phyloP scores from a whole-genome alignment of 2,888 invertebrate genomes.

The Willowsia nigromaculata region DNA sequence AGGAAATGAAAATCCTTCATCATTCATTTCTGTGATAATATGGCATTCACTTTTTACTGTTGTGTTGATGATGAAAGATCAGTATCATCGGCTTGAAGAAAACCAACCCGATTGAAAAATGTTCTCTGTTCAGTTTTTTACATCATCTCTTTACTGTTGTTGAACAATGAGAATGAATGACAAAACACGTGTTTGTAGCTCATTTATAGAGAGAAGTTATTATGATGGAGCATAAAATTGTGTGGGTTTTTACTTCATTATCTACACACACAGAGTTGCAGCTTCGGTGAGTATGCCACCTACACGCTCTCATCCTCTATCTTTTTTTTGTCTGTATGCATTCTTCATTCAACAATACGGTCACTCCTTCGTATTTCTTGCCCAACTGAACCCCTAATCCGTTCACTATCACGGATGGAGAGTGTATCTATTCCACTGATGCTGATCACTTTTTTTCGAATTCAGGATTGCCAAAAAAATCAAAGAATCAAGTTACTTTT shows the following conservation, averaged over 20 bases:
- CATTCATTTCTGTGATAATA: background rate
- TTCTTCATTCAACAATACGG: too few relatives aligned
- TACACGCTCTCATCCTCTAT: background rate
- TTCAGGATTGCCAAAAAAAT: background rate
- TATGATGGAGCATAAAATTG: background rate
- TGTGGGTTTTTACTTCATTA: constrained; percentile 15
- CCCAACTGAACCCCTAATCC: background rate
- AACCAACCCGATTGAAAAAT: background rate
- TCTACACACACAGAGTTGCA: background rate
- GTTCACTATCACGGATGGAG: background rate
- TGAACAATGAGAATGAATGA: constrained; percentile 14
- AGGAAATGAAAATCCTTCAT: constrained; percentile 36
- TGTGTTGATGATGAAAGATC: constrained; percentile 21
- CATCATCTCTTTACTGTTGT: background rate
- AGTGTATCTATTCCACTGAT: too few relatives aligned
- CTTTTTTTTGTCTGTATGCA: too few relatives aligned
- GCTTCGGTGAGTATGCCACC: background rate
- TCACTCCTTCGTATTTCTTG: too few relatives aligned
- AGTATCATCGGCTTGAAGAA: background rate
- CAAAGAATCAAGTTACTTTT: constrained; percentile 4
- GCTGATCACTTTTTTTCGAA: background rate
- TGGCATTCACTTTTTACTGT: constrained; percentile 8
- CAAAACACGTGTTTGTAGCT: constrained; percentile 23
- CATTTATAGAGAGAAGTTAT: background rate
- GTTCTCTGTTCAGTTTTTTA: background rate